Conservation (phyloP, 2,888 invertebrate genomes). For the Lamellibrachia columna region DNA sequence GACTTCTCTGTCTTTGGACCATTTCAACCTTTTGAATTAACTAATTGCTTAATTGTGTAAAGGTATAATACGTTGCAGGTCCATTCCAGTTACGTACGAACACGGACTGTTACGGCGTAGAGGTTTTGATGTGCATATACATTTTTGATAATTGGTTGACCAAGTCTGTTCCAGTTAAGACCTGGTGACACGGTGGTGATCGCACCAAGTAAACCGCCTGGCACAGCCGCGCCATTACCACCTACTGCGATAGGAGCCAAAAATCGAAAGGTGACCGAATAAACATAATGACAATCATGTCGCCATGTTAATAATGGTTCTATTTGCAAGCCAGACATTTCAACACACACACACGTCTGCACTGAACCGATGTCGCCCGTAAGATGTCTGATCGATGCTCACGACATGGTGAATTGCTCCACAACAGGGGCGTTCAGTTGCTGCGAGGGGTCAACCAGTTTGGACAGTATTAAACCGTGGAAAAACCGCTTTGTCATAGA, state of each 20-base stretch:
- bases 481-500: neutral
- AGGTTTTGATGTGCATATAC: neutral
- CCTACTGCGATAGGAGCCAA: neutral
- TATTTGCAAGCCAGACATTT: neutral
- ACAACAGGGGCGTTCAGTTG: neutral
- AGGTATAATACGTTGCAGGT: neutral
- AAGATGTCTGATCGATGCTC: neutral
- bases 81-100: neutral
- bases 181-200: neutral
- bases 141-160: neutral
- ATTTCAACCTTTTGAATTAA: no score
- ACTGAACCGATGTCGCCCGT: neutral
- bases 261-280: neutral
- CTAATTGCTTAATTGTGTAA: neutral
- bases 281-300: neutral
- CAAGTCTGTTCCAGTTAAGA: neutral
- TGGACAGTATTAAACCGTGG: neutral
- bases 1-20: no score
- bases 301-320: neutral
- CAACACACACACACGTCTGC: neutral
- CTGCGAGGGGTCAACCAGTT: neutral
- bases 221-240: neutral
- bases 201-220: neutral
- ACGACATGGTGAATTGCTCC: neutral
- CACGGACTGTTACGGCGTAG: neutral